phyloP scores from a whole-genome alignment of 2,113 vertebrate species.

The Diadophis punctatus region DNA sequence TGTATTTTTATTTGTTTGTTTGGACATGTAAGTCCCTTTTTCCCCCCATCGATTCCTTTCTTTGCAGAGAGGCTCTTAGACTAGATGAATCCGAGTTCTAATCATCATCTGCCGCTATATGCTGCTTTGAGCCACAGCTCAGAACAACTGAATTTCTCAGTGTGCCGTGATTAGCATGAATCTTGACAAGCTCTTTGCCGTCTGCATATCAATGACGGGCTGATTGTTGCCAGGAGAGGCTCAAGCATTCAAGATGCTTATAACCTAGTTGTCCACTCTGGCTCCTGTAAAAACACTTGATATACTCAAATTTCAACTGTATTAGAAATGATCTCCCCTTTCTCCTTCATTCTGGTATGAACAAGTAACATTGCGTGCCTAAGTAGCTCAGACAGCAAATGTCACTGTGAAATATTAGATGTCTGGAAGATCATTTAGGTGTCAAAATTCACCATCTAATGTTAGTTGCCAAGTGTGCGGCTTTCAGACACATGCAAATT shows the following conservation, averaged over 20 bases:
- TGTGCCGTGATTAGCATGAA: conserved; percentile 68
- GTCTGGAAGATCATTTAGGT: conserved; percentile 39
- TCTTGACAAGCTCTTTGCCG: conserved; percentile 65
- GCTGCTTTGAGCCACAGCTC: conserved; percentile 55
- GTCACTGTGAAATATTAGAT: conserved; percentile 11
- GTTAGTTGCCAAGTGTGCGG: conserved; percentile 40
- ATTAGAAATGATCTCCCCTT: conserved; percentile 21
- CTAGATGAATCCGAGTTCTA: conserved; percentile 32
- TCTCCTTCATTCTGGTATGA: background rate
- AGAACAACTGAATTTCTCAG: conserved; percentile 61
- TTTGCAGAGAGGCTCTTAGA: conserved; percentile 23
- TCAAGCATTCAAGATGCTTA: conserved; percentile 43
- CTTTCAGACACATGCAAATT: conserved; percentile 60
- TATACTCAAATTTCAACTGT: conserved; percentile 14
- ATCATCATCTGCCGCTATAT: conserved; percentile 7
- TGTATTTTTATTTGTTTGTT: background rate
- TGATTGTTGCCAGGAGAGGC: conserved; percentile 54
- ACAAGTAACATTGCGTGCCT: conserved; percentile 5
- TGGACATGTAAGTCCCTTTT: background rate
- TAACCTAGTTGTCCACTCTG: conserved; percentile 40
- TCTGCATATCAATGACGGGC: conserved; percentile 63
- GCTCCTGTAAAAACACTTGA: conserved; percentile 48
- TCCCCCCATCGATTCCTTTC: background rate
- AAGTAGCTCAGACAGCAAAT: conserved; percentile 10
- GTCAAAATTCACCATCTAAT: conserved; percentile 49